Percentiles rank a stretch among this genome's conserved stretches.
These are phyloP conservation scores for Vanacampus margaritifer DNA, from an alignment of 2,113 vertebrate genomes.

Conservation along the genomic window DNA sequence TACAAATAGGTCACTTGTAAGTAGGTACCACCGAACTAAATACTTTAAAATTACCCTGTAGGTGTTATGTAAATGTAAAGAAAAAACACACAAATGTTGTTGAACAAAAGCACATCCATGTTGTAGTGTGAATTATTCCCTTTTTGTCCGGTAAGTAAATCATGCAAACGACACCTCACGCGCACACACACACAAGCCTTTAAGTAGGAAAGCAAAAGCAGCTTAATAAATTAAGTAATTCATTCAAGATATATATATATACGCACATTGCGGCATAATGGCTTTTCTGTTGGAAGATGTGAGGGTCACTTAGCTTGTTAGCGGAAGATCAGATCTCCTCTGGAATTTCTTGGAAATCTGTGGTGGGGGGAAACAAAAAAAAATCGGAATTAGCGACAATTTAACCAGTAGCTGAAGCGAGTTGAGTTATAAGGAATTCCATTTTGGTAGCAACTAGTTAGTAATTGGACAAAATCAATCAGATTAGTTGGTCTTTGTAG, in stretches of 20 bases:
- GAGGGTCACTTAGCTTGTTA: background rate
- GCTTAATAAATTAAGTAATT: slow-evolving; percentile 12
- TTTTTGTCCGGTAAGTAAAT: slow-evolving; percentile 29
- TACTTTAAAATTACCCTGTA: no score
- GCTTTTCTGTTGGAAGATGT: background rate
- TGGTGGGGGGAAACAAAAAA: slow-evolving; percentile 36
- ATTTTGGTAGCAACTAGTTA: no score
- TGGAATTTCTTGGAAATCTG: slow-evolving; percentile 86
- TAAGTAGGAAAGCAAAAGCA: slow-evolving; percentile 31
- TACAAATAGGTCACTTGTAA: no score
- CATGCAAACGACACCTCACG: slow-evolving; percentile 25
- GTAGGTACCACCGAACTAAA: no score
- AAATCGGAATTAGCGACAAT: slow-evolving; percentile 3
- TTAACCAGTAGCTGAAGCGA: background rate
- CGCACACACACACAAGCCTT: slow-evolving; percentile 17
- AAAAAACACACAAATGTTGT: background rate
- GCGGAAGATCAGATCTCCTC: slow-evolving; percentile 71
- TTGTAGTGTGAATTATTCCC: background rate
- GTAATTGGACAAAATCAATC: no score
- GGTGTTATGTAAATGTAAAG: background rate
- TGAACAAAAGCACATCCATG: background rate
- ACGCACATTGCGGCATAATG: background rate
- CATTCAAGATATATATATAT: background rate
- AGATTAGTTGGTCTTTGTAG: no score
- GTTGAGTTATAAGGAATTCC: no score